Evolutionary conservation across 2,113 vertebrate species (phyloP), one percentile per base, ranked within the genome.

Genomic region (Hydropotes inermis): DNA sequence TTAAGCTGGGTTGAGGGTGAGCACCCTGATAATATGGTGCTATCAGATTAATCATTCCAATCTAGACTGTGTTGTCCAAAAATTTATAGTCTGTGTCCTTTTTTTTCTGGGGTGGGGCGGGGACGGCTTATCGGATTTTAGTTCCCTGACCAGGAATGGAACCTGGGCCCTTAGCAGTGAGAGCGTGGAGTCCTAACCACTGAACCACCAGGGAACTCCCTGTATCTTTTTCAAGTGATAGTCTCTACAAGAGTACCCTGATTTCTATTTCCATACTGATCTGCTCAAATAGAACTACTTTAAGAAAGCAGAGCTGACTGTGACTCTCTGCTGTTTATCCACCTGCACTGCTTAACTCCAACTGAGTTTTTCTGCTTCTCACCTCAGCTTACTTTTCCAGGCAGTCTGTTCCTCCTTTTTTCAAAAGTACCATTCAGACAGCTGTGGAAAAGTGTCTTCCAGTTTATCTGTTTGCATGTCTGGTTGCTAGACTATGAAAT

Each of bases 401-500:
- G 58, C 39, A 16, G 64, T 79, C 55, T 83, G 7, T 33, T 86
- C 25, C 36, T 16, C 33, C 17, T 94, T 70, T 78, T 57, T 97
- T 92, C 61, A 82, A 89, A 87, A 57, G 60, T 28, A 58, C 43
- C 55, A 27, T 90, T 64, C 23, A 60, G 70, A 78, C 30, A 11
- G 27, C 79, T 61, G 33, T 9, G 9, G 5, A n/a, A 61, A 13
- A 39, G 1, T 14, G 79, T 85, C n/a, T 67, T 83, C 52, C 39
- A 39, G 10, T 95, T 67, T 61, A 91, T 89, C 76, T 94, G 58
- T 39, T 87, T 76, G 47, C 27, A 33, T 5, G 52, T 39, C 86
- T 45, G 25, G n/a, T 84, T 76, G 67, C 85, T 58, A 87, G 54
- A 82, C 95, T 55, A 64, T 96, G 85, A 94, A 96, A 95, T 92